These are phyloP conservation scores for Papilio polytes DNA, from an alignment of 1,140 invertebrate genomes.

Conservation along the genomic window DNA sequence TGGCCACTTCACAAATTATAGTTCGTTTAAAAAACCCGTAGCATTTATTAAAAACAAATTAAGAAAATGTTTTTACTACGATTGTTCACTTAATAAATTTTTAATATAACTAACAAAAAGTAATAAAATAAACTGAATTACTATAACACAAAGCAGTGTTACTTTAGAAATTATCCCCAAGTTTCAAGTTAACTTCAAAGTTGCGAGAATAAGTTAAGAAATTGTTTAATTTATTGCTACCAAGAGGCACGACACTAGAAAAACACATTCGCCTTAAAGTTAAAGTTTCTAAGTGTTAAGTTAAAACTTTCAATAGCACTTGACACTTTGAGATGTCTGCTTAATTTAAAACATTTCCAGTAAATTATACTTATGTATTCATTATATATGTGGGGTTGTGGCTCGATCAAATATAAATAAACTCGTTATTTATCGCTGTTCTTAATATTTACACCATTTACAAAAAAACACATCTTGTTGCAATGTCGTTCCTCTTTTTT, in stretches of 20 bases:
- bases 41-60: too few species aligned
- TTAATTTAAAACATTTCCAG: slow-evolving; percentile 2
- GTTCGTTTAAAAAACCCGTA: too few species aligned
- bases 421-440: too few species aligned
- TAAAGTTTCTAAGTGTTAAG: neutral
- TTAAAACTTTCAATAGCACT: slow-evolving; percentile 2
- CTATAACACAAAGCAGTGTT: neutral
- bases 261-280: slow-evolving; percentile 4
- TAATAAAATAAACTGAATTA: neutral
- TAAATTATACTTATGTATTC: neutral
- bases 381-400: too few species aligned
- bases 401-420: too few species aligned
- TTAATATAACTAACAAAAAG: neutral
- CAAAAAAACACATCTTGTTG: too few species aligned
- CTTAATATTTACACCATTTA: too few species aligned
- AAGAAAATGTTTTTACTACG: too few species aligned
- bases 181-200: slow-evolving; percentile 13
- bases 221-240: neutral
- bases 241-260: neutral
- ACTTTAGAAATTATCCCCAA: slow-evolving; percentile 1
- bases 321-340: neutral
- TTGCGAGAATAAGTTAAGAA: slow-evolving; percentile 10
- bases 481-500: too few species aligned
- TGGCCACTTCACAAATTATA: too few species aligned
- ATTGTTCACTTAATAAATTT: neutral